phyloP scores from a whole-genome alignment of 2,113 vertebrate species.

The Addax nasomaculatus region DNA sequence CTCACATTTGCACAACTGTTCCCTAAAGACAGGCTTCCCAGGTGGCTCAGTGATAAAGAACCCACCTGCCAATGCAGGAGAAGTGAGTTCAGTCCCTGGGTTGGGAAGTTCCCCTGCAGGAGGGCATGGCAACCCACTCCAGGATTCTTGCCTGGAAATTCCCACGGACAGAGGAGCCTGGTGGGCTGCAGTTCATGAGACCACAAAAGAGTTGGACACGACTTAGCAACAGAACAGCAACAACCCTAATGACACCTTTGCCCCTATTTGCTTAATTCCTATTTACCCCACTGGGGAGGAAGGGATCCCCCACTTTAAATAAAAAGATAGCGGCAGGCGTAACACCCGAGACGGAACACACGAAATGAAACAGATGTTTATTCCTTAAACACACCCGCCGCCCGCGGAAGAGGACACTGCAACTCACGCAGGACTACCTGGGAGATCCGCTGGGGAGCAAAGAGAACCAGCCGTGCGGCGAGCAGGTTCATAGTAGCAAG shows the following conservation, averaged over 20 bases:
- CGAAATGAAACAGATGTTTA: background rate
- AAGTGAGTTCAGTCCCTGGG: background rate
- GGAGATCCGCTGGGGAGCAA: fast-evolving
- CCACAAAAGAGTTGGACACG: background rate
- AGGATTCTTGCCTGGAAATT: background rate
- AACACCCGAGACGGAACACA: too few species aligned
- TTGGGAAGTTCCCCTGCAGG: background rate
- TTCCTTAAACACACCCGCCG: background rate
- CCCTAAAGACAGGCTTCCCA: background rate
- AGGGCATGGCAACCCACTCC: background rate
- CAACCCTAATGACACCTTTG: fast-evolving
- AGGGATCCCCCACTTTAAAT: background rate
- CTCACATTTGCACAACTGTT: background rate
- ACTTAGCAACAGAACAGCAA: background rate
- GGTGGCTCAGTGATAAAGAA: background rate
- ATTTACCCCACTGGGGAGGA: background rate
- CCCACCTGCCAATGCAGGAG: fast-evolving
- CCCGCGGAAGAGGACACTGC: background rate
- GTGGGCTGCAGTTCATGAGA: background rate
- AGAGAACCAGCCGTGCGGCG: fast-evolving
- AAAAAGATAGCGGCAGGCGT: too few species aligned
- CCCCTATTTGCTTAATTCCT: background rate
- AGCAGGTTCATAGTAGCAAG: fast-evolving
- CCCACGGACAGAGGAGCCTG: background rate
- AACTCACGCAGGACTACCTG: fast-evolving